Percentiles rank a stretch among this genome's conserved stretches.
phyloP scores from a whole-genome alignment of 2,113 vertebrate genomes.

The Aepyceros melampus region DNA sequence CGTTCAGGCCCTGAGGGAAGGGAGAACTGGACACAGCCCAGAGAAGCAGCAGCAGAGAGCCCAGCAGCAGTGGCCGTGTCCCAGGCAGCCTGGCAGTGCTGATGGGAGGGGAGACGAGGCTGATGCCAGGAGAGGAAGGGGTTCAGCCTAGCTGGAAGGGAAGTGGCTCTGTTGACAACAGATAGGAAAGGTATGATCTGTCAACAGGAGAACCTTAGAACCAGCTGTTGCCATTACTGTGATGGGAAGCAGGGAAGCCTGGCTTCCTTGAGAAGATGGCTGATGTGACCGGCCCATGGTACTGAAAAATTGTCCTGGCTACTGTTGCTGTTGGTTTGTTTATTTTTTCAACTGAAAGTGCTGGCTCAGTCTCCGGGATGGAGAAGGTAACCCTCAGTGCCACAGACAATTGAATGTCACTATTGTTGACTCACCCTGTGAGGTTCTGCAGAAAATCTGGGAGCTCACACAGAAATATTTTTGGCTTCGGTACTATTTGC shows the following conservation, averaged over 20 bases:
- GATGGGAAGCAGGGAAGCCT: not conserved
- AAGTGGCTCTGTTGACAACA: not conserved
- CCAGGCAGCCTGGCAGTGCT: not conserved
- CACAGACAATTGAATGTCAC: not conserved
- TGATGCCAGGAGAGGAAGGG: not conserved
- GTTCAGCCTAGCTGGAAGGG: not conserved
- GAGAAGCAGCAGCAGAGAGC: not conserved
- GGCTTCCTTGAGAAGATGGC: not conserved
- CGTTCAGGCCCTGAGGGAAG: not conserved
- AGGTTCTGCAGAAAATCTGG: not conserved
- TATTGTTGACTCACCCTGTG: not conserved
- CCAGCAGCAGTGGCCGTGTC: not conserved
- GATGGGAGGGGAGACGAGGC: not conserved
- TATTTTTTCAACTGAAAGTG: not conserved
- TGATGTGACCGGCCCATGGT: not conserved
- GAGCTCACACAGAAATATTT: constrained; percentile 40
- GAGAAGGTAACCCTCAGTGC: not conserved
- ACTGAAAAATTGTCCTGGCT: not conserved
- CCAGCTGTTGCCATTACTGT: not conserved
- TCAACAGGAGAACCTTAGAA: not conserved
- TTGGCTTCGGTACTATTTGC: constrained; percentile 34
- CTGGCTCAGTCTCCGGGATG: not conserved
- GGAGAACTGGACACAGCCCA: not conserved
- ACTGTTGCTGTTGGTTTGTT: not conserved
- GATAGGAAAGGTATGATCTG: not conserved